phyloP scores from a whole-genome alignment of 2,113 vertebrate genomes.

The Labeo catla region DNA sequence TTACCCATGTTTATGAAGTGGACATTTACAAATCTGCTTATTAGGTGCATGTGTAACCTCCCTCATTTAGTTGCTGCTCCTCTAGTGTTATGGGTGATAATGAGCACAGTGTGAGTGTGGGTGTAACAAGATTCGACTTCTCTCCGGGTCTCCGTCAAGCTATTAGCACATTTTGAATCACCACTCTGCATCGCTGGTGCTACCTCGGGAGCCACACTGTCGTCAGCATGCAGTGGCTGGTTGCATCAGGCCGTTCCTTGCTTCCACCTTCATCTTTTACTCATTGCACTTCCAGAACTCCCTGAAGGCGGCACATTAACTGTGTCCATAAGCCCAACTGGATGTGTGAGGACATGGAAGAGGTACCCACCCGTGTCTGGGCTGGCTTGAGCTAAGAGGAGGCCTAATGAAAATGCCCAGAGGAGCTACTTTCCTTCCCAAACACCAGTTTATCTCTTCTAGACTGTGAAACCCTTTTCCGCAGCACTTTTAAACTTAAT shows the following conservation, averaged over 20 bases:
- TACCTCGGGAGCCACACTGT: not conserved
- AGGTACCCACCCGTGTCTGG: not conserved
- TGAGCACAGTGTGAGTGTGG: constrained; percentile 39
- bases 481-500: not conserved
- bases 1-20: constrained; percentile 2
- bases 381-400: constrained; percentile 7
- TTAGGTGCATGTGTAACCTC: not conserved
- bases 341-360: constrained; percentile 11
- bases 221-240: not conserved
- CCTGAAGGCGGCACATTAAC: constrained; percentile 26
- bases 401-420: constrained; percentile 26
- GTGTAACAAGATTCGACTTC: constrained; percentile 40
- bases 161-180: constrained; percentile 52
- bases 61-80: not conserved
- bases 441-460: constrained; percentile 31
- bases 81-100: constrained; percentile 39
- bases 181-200: constrained; percentile 13
- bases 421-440: constrained; percentile 19
- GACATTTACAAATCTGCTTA: constrained; percentile 14
- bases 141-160: not conserved
- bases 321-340: constrained; percentile 23
- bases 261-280: constrained; percentile 38
- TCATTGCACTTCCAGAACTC: constrained; percentile 17
- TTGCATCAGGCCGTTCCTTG: not conserved
- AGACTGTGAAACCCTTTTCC: not conserved